Evolutionary conservation across 2,113 vertebrate genomes (phyloP), one percentile per base, ranked within the genome.

Genomic region (Dromas ardeola): DNA sequence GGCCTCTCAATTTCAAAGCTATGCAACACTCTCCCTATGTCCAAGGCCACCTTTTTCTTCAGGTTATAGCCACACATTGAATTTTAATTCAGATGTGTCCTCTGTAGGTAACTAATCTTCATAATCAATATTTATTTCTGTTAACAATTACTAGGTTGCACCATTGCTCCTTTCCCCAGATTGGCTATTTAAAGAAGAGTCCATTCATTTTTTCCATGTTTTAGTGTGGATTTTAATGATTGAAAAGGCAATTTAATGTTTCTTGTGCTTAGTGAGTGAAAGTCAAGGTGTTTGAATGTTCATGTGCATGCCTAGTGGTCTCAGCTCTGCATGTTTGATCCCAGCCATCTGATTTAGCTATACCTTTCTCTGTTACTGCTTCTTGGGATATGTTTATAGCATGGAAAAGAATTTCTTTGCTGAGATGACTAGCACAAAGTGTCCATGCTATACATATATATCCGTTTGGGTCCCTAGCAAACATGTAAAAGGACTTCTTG

Each of bases 281-380:
- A 50, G 23, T 78, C 40, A 45, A 56, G 42, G 27, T 72, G 9
- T 73, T 55, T 45, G 25, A 81, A 30, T 80, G 67, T 36, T 62
- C 11, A 4, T 13, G 17, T 49, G 15, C 30, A 15, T 29, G 49
- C 10, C 22, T 13, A 6, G 13, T 43, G 26, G 52, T 71, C 67
- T 85, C 8, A 8, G 8, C 17, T 74, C 29, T 50, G 25, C 2
- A 0, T 70, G 10, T 77, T 58, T 1, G 0, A 29, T 65, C 15
- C 9, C 58, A 81, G 18, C 6, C 26, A 13, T 36, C n/a, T 49
- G n/a, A 40, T 77, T 65, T 81, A 62, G 38, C 29, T 66, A 8
- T 72, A 72, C 7, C 11, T 82, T 78, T 73, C 17, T 79, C 21
- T 78, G 14, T 72, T 67, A 30, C 17, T 79, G 27, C 17, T 79